These are phyloP conservation scores for Entomobrya proxima DNA, from an alignment of 2,888 invertebrate species.

Conservation along the genomic window DNA sequence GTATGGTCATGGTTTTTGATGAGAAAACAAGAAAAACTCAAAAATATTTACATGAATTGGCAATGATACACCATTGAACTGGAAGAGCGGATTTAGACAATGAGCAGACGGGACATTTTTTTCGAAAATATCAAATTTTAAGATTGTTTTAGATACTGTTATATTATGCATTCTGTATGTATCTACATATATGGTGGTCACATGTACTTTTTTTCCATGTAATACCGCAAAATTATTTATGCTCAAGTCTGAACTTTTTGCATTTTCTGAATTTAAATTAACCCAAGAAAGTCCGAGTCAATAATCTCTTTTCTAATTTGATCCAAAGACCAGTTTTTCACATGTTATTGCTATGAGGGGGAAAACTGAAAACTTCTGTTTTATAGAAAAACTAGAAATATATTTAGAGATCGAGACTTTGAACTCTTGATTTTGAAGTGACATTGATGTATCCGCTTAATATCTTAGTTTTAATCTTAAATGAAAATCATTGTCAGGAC, in stretches of 20 bases:
- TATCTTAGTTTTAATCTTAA: not conserved
- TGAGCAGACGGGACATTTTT: not conserved
- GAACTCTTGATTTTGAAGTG: slow-evolving; percentile 2
- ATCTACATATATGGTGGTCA: not conserved
- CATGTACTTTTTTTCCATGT: slow-evolving; percentile 1
- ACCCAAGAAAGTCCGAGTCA: not conserved
- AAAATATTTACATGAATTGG: not conserved
- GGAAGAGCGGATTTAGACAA: not conserved
- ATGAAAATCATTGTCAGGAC: not conserved
- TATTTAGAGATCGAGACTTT: not conserved
- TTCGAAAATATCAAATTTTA: not conserved
- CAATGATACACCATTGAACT: not conserved
- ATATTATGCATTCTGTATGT: not conserved
- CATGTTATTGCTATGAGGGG: not conserved
- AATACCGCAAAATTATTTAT: not conserved
- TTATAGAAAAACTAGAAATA: not conserved
- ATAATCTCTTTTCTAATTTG: not conserved
- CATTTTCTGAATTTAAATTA: slow-evolving; percentile 4
- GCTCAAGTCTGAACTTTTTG: not conserved
- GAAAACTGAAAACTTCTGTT: not conserved
- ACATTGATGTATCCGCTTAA: slow-evolving; percentile 6
- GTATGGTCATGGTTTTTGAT: not conserved
- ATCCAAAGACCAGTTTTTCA: slow-evolving; percentile 25
- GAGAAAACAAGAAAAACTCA: not conserved
- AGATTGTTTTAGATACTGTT: not conserved